Percentiles rank a stretch among this genome's conserved stretches.
Conservation (phyloP, 2,888 invertebrate genomes). For the Rhorus exstirpatorius region DNA sequence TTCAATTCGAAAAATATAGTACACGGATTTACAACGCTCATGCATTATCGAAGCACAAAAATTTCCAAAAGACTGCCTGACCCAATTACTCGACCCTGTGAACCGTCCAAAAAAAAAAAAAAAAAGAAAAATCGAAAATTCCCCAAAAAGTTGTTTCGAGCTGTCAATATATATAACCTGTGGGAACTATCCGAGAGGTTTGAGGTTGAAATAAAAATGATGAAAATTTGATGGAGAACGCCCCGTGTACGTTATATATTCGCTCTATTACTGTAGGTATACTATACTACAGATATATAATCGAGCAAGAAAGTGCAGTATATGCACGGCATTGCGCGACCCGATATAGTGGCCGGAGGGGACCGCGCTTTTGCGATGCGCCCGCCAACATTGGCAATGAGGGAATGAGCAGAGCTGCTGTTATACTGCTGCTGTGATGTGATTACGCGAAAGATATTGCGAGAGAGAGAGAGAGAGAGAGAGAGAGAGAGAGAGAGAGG, state of each 20-base stretch:
- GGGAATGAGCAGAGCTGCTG: constrained; percentile 68
- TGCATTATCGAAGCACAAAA: too few species aligned
- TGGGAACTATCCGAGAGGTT: background rate
- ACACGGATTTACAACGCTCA: too few species aligned
- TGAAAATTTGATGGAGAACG: constrained; percentile 11
- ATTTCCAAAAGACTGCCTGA: too few species aligned
- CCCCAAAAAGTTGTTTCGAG: too few species aligned
- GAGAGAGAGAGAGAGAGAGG: constrained; percentile 59
- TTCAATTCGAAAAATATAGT: too few species aligned
- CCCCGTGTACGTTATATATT: constrained; percentile 14
- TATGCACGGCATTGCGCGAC: constrained; percentile 27
- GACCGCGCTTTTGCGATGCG: constrained; percentile 46
- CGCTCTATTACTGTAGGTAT: constrained; percentile 9
- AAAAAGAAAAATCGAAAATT: too few species aligned
- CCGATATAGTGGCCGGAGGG: constrained; percentile 66
- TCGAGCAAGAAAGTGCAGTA: constrained; percentile 16
- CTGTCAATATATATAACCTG: too few species aligned
- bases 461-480: constrained; percentile 58
- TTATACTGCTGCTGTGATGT: constrained; percentile 63
- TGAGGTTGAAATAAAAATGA: background rate
- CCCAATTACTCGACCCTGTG: too few species aligned
- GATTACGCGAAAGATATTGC: constrained; percentile 67
- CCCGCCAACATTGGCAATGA: constrained; percentile 67
- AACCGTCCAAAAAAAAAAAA: too few species aligned
- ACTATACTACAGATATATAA: too few species aligned